A percentile compares a stretch with the other conserved stretches of the same genome.
Conservation (phyloP, 2,797 vertebrate species). For the Bucorvus abyssinicus region DNA sequence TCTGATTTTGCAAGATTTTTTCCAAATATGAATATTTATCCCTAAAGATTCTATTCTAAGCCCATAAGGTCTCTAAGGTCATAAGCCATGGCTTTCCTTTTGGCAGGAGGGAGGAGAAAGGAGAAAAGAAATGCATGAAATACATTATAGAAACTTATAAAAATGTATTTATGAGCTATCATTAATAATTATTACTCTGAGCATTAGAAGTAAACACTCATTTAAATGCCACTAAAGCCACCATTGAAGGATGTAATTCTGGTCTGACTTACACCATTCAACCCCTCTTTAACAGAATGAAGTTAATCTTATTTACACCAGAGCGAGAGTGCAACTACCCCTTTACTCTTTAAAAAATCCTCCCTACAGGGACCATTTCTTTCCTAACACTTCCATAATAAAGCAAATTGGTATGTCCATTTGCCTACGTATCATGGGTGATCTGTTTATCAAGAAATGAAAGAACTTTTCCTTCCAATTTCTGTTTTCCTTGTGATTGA, state of each 20-base stretch:
- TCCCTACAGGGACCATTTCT: not conserved
- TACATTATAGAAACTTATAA: not conserved
- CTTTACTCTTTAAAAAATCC: not conserved
- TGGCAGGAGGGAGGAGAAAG: not conserved
- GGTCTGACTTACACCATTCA: not conserved
- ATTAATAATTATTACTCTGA: not conserved
- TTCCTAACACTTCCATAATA: constrained; percentile 32
- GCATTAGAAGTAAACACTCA: not conserved
- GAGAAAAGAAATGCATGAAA: not conserved
- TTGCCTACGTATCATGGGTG: constrained; percentile 35
- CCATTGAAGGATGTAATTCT: not conserved
- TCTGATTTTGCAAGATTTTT: not conserved
- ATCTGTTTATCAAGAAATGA: constrained; percentile 74
- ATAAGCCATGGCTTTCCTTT: not conserved
- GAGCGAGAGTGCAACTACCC: not conserved
- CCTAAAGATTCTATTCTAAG: constrained; percentile 9
- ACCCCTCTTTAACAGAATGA: not conserved
- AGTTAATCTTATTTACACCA: not conserved
- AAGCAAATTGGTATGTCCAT: constrained; percentile 57
- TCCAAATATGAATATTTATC: not conserved
- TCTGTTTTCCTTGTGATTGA: constrained; percentile 73
- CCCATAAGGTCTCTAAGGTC: not conserved
- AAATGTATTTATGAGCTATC: not conserved
- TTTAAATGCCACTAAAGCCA: not conserved
- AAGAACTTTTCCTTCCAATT: constrained; percentile 67